These are phyloP conservation scores for Paramormyrops hopkinsi DNA, from an alignment of 2,797 vertebrate species.

Conservation along the genomic window DNA sequence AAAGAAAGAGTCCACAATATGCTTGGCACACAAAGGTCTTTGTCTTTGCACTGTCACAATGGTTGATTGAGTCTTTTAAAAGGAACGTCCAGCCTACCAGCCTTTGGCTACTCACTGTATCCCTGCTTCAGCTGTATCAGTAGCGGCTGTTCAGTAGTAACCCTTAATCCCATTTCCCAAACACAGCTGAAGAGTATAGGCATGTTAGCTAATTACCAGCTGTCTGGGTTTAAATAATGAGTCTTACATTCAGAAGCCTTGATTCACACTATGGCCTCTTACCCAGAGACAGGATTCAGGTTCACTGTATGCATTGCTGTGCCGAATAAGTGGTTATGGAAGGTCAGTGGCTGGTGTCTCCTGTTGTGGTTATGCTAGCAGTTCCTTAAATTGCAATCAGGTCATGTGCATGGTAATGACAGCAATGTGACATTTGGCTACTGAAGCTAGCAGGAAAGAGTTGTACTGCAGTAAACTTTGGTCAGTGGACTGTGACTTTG, in stretches of 20 bases:
- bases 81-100: neutral
- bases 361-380: neutral
- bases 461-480: neutral
- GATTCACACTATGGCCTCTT: neutral
- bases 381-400: neutral
- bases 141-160: neutral
- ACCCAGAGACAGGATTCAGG: neutral
- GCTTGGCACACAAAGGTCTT: neutral
- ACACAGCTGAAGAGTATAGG: neutral
- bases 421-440: neutral
- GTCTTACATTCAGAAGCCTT: neutral
- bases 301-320: neutral
- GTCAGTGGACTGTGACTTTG: neutral
- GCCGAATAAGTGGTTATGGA: neutral
- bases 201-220: neutral
- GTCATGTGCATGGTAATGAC: neutral
- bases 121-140: neutral
- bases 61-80: neutral
- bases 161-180: neutral
- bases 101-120: neutral
- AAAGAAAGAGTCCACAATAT: neutral
- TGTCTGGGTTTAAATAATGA: neutral
- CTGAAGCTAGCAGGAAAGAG: neutral
- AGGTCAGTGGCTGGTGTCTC: neutral
- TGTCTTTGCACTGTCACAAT: neutral